Evolutionary conservation across 2,113 vertebrate genomes (phyloP).

Genomic region (Tricholaema leucomelas): DNA sequence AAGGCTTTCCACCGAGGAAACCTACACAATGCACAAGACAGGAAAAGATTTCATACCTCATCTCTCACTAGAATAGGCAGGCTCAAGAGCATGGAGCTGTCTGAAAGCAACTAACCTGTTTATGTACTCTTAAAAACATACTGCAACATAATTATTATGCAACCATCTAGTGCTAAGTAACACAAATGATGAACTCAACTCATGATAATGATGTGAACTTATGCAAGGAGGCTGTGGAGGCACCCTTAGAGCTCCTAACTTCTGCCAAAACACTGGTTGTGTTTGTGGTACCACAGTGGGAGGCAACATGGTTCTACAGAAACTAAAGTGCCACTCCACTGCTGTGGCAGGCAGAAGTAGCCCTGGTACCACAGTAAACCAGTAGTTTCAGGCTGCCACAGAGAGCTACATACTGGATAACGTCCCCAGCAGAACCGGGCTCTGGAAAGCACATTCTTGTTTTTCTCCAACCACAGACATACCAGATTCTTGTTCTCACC

Average conservation of each 20-base stretch:
- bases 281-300: not conserved
- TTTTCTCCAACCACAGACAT: not conserved
- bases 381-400: not conserved
- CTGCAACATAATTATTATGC: not conserved
- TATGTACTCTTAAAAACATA: not conserved
- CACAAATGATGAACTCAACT: not conserved
- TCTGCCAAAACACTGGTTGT: not conserved
- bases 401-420: accelerated
- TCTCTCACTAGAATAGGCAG: not conserved
- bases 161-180: not conserved
- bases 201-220: not conserved
- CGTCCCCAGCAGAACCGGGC: not conserved
- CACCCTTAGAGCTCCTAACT: not conserved
- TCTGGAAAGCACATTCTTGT: not conserved
- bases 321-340: not conserved
- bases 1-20: not conserved
- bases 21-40: not conserved
- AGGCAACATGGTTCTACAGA: not conserved
- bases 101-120: not conserved
- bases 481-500: not conserved
- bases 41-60: not conserved
- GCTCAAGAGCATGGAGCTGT: not conserved
- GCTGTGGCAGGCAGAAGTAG: not conserved
- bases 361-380: not conserved
- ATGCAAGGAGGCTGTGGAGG: accelerated